Base-by-base conservation (phyloP, 2,888 invertebrate genomes). In the Oeneis ivallda region DNA sequence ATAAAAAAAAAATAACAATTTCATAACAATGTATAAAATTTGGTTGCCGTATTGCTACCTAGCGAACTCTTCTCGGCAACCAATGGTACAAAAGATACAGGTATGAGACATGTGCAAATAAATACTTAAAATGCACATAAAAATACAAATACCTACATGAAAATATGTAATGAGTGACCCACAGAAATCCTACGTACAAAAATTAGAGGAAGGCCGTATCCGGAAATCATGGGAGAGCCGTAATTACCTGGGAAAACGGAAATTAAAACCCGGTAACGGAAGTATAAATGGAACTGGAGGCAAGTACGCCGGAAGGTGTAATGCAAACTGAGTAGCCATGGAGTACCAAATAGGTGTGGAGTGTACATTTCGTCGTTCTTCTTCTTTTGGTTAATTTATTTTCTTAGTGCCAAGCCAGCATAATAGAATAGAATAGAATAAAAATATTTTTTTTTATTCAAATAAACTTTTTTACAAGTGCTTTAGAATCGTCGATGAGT, bases 281-380 rank as follows among this genome's bases (percentile, higher is more conserved):
- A 58, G 43, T 58, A 50, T 47, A 34, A 60, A 60, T 50, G 39
- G 49, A 39, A 39, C 47, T 60, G 47, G 54, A 54, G 10, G 34
- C 34, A 59, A 59, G 43, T n/a, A 26, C 47, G 34, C 49, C 60
- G 60, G 60, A 60, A 50, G 60, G 37, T 17, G 60, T 37, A 37
- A 17, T 7, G 49, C 19, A 17, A 50, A 19, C 47, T 15, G 49
- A 50, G 17, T 19, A 58, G 32, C 45, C 15, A 19, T 41, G 41
- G 47, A 45, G 41, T 39, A 11, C 0, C 8, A 26, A 34, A n/a
- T 15, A 2, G 34, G 7, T 2, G 41, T 19, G 0, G 15, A 15
- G 10, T 4, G 53, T 5, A 50, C 1, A 17, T 19, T 56, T 19
- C 39, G 19, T 41, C 41, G 11, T 41, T 56, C 39, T 41, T 56